These are phyloP conservation scores for Acleris holmiana DNA, from an alignment of 2,888 invertebrate species.

Conservation along the genomic window DNA sequence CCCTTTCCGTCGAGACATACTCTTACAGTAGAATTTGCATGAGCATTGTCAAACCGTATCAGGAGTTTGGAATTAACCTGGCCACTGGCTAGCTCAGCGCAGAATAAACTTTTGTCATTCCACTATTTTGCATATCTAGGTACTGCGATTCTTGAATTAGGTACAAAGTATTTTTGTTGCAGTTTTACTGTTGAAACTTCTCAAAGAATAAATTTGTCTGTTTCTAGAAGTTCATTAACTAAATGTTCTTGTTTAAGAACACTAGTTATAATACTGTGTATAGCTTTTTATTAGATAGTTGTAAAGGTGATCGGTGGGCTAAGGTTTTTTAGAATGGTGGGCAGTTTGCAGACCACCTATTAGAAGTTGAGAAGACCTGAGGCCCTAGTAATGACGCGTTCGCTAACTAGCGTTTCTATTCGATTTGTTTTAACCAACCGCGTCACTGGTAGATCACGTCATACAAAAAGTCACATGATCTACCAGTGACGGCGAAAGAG, in stretches of 20 bases:
- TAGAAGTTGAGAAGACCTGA: too few species aligned
- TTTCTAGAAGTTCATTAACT: neutral
- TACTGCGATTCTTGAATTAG: conserved; percentile 45
- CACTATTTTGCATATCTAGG: conserved; percentile 57
- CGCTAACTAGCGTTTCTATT: too few species aligned
- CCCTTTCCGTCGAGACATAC: conserved; percentile 74
- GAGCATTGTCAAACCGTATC: conserved; percentile 81
- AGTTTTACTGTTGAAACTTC: conserved; percentile 20
- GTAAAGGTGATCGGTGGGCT: too few species aligned
- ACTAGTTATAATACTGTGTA: neutral
- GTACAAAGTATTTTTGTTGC: conserved; percentile 8
- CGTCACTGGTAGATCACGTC: too few species aligned
- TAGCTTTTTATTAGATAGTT: too few species aligned
- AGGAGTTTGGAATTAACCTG: conserved; percentile 69
- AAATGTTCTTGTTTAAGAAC: neutral
- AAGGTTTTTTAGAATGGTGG: too few species aligned
- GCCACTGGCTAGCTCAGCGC: conserved; percentile 65
- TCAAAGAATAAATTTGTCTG: conserved; percentile 14
- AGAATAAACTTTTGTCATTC: conserved; percentile 71
- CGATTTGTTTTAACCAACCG: too few species aligned
- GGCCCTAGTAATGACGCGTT: too few species aligned
- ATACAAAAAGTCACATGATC: too few species aligned
- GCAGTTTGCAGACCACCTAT: too few species aligned
- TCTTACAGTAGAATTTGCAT: conserved; percentile 78
- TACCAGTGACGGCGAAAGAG: too few species aligned